Evolutionary conservation across 1,140 invertebrate species (phyloP).

Genomic region (Conopomorpha cramerella): DNA sequence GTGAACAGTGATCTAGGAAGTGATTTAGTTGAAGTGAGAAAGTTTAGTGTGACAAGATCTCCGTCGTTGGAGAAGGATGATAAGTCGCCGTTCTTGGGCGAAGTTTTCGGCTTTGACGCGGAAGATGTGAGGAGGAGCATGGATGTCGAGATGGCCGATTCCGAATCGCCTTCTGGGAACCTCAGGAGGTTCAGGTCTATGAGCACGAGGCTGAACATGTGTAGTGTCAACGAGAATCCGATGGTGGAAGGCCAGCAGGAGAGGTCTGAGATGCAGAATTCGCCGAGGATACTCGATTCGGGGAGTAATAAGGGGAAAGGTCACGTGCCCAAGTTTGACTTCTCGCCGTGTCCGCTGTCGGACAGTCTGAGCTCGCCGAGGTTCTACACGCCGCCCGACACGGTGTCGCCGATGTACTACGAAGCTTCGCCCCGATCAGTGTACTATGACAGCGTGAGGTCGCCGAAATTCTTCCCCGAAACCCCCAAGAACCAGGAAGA

Average conservation of each 20-base stretch:
- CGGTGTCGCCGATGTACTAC: constrained; percentile 47
- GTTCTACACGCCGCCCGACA: constrained; percentile 49
- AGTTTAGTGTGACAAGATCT: constrained; percentile 48
- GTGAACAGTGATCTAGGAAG: constrained; percentile 29
- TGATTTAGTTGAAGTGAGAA: constrained; percentile 36
- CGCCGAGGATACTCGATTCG: constrained; percentile 37
- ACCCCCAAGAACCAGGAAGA: constrained; percentile 25
- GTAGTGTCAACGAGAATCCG: constrained; percentile 33
- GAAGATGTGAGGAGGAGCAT: constrained; percentile 27
- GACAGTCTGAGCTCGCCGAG: constrained; percentile 36
- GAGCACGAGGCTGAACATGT: constrained; percentile 46
- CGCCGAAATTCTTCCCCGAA: constrained; percentile 44
- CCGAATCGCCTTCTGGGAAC: constrained; percentile 31
- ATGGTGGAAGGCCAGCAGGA: constrained; percentile 30
- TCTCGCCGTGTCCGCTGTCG: constrained; percentile 39
- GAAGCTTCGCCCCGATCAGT: constrained; percentile 47
- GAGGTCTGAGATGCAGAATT: constrained; percentile 45
- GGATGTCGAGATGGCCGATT: constrained; percentile 4
- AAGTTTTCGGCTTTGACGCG: constrained; percentile 41
- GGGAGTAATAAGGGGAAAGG: constrained; percentile 47
- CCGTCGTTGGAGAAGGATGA: constrained; percentile 57
- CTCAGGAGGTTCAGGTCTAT: constrained; percentile 42
- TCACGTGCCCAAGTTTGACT: constrained; percentile 41
- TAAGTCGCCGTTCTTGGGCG: constrained; percentile 36
- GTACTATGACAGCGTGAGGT: constrained; percentile 43